Evolutionary conservation across 23 tunicate species (phyloP), one percentile per base, ranked within the genome.

Genomic region (Halocynthia roretzi): DNA sequence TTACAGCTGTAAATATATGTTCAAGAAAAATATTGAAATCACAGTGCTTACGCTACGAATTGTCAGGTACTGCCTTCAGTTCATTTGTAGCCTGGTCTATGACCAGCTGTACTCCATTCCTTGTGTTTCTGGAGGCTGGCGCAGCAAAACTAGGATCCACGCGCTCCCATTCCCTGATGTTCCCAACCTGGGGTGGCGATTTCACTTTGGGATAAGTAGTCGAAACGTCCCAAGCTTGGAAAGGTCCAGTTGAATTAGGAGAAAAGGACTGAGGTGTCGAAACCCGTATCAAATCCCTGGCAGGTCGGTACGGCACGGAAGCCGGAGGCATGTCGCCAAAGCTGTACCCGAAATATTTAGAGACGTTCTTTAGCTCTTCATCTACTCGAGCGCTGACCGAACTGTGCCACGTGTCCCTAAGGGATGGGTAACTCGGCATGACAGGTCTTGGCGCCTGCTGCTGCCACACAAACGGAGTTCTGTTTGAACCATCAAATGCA

Each of bases 81-180:
- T 89, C 80, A 80, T 80, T 89, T 63, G 95, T 88, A 11, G 75
- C 58, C 6, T 75, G 75, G 62, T 89, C 87, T 8, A 89, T 61
- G 20, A 83, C 88, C 54, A 89, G 62, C 61, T 68, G 68, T 17
- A 89, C 55, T 9, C 64, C 17, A 58, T 58, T 58, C 2, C 64
- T 58, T 14, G 17, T 58, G 22, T 48, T 11, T 2, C 18, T 67
- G 40, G 71, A 50, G 40, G n/a, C 11, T 48, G 22, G 2, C 12
- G 18, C 40, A 48, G 5, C 40, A 60, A 60, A 60, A 2, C 64
- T 60, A 60, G 18, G 64, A 17, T 60, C 64, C 18, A 60, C 18
- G 17, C 19, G 17, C 19, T 48, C 9, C 17, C 19, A 15, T 65
- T 65, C 31, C 48, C 70, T 15, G 70, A 65, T 10, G 9, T 10